A percentile compares a stretch with the other conserved stretches of the same genome.
Conservation (phyloP, 64 coral and sea anemone genomes). For the Cladopsammia gracilis region DNA sequence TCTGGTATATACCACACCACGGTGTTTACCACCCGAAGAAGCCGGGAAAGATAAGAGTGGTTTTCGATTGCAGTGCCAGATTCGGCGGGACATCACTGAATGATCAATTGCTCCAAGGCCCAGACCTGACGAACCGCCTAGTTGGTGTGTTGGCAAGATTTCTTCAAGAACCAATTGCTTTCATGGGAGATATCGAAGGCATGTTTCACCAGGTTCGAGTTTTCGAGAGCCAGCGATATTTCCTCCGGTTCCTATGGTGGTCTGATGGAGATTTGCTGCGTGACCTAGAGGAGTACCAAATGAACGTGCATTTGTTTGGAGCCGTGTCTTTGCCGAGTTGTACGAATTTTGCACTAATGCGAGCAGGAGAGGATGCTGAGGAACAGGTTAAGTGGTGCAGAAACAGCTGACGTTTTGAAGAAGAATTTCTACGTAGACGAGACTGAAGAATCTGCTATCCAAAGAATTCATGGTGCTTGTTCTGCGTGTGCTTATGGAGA, state of each 20-base stretch:
- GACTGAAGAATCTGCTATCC: conserved; percentile 35
- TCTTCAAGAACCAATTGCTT: conserved; percentile 54
- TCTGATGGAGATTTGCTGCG: conserved; percentile 63
- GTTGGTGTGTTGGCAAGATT: conserved; percentile 59
- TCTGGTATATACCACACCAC: conserved; percentile 79
- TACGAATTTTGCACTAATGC: conserved; percentile 42
- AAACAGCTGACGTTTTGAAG: conserved; percentile 18
- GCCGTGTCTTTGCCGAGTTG: conserved; percentile 63
- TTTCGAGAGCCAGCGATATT: conserved; percentile 49
- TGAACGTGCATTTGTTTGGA: conserved; percentile 73
- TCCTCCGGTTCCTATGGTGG: conserved; percentile 71
- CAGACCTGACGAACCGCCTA: conserved; percentile 63
- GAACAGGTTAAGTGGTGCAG: conserved; percentile 1
- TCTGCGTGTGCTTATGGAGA: conserved; percentile 43
- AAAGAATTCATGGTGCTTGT: conserved; percentile 30
- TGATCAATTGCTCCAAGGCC: conserved; percentile 57
- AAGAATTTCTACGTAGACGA: conserved; percentile 78
- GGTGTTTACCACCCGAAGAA: conserved; percentile 60
- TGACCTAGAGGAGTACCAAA: conserved; percentile 72
- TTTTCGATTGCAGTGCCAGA: conserved; percentile 69
- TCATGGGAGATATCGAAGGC: conserved; percentile 51
- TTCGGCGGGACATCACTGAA: conserved; percentile 58
- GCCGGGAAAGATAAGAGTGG: conserved; percentile 39
- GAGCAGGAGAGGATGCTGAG: conserved; percentile 41
- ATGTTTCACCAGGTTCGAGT: conserved; percentile 68